A percentile compares a stretch with the other conserved stretches of the same genome.
phyloP scores from a whole-genome alignment of 2,888 invertebrate genomes.

The Andrena bucephala region DNA sequence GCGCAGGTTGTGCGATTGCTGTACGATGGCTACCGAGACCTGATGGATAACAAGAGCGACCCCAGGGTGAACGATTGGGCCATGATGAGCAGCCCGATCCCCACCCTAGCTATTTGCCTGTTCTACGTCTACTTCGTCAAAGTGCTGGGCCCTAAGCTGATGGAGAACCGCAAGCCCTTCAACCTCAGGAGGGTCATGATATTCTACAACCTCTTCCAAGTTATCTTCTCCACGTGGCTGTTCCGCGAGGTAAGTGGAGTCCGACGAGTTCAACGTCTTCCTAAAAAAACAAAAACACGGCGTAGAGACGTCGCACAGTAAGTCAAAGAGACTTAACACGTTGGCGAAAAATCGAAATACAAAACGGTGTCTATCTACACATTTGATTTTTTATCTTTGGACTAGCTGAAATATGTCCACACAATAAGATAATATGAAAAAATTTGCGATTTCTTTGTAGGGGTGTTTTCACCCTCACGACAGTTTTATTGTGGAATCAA shows the following conservation, averaged over 20 bases:
- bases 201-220: slow-evolving; percentile 94
- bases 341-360: background rate
- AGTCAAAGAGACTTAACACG: background rate
- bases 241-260: slow-evolving; percentile 89
- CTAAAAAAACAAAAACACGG: background rate
- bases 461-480: too few species aligned
- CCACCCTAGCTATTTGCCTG: slow-evolving; percentile 91
- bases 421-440: too few species aligned
- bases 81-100: slow-evolving; percentile 93
- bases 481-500: too few species aligned
- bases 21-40: slow-evolving; percentile 89
- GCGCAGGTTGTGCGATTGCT: slow-evolving; percentile 87
- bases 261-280: background rate
- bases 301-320: background rate
- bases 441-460: too few species aligned
- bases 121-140: slow-evolving; percentile 91
- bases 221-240: slow-evolving; percentile 90
- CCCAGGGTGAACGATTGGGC: slow-evolving; percentile 92
- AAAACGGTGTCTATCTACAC: too few species aligned
- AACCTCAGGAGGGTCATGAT: slow-evolving; percentile 91
- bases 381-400: too few species aligned
- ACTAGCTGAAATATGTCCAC: too few species aligned
- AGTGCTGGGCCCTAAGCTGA: slow-evolving; percentile 92
- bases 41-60: slow-evolving; percentile 95
- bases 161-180: slow-evolving; percentile 94